These are phyloP conservation scores for Drosophila busckii DNA, from an alignment of 1,140 invertebrate genomes.

Conservation along the genomic window DNA sequence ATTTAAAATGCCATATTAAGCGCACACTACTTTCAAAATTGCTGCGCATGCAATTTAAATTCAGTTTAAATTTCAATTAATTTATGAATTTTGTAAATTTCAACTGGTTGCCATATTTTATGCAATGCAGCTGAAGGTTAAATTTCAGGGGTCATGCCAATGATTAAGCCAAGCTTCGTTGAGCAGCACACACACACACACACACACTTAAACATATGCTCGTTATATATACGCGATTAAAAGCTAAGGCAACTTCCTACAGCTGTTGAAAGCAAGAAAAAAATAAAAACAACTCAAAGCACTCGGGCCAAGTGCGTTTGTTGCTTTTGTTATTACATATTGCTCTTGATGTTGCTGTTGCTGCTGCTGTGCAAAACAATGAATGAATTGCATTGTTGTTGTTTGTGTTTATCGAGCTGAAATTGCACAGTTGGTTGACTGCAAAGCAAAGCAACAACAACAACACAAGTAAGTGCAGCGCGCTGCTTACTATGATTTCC, in stretches of 20 bases:
- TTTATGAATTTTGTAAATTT: background rate
- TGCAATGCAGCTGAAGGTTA: constrained; percentile 19
- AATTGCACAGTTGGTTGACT: constrained; percentile 58
- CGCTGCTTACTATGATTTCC: too few species aligned
- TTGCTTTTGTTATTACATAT: constrained; percentile 16
- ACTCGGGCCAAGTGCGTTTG: constrained; percentile 44
- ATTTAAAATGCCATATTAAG: background rate
- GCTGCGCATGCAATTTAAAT: constrained; percentile 1
- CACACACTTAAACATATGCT: background rate
- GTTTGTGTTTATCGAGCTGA: constrained; percentile 40
- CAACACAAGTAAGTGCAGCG: background rate
- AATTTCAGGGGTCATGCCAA: constrained; percentile 33
- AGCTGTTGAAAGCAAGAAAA: constrained; percentile 54
- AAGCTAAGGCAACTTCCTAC: constrained; percentile 53
- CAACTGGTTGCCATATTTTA: constrained; percentile 4
- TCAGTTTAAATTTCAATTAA: background rate
- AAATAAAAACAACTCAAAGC: too few species aligned
- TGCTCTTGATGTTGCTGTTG: constrained; percentile 10
- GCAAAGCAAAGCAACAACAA: constrained; percentile 36
- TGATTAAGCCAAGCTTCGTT: constrained; percentile 54
- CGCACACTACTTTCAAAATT: background rate
- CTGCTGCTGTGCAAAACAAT: constrained; percentile 42
- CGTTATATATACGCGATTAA: constrained; percentile 12
- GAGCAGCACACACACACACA: constrained; percentile 14
- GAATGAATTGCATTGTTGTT: constrained; percentile 46